phyloP scores from a whole-genome alignment of 2,797 vertebrate genomes.

The Liparis tanakae region DNA sequence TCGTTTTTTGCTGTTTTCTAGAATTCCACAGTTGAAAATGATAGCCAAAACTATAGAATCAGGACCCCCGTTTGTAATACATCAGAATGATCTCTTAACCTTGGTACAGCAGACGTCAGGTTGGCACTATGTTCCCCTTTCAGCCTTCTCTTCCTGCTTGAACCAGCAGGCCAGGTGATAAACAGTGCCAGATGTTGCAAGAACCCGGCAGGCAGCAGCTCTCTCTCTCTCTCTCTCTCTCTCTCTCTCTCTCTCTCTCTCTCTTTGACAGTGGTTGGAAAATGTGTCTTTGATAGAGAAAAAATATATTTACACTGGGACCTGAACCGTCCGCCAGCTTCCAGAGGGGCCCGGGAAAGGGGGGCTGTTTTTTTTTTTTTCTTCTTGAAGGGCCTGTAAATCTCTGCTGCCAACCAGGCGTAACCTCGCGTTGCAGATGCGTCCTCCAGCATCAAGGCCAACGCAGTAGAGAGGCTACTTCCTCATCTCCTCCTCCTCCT shows the following conservation, averaged over 20 bases:
- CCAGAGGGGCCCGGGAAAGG: constrained; percentile 41
- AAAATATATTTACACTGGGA: constrained; percentile 71
- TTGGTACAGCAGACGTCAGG: constrained; percentile 35
- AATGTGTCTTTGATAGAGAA: constrained; percentile 80
- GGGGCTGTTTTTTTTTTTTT: not conserved
- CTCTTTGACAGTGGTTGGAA: constrained; percentile 73
- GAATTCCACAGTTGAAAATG: not conserved
- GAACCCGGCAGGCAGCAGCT: constrained; percentile 49
- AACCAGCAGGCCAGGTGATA: constrained; percentile 75
- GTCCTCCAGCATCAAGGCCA: constrained; percentile 35
- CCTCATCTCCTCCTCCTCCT: constrained; percentile 1
- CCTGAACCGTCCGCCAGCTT: constrained; percentile 57
- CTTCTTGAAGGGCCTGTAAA: constrained; percentile 56
- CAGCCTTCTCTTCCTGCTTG: constrained; percentile 60
- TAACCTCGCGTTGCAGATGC: constrained; percentile 51
- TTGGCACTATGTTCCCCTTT: constrained; percentile 57
- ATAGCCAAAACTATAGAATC: not conserved
- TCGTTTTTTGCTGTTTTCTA: not conserved
- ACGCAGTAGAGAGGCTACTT: constrained; percentile 7
- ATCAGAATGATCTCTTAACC: constrained; percentile 18
- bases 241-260: too few species aligned
- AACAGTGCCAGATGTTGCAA: constrained; percentile 81
- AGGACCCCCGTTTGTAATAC: constrained; percentile 4
- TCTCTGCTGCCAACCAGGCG: constrained; percentile 49
- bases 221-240: too few species aligned